Evolutionary conservation across 2,113 vertebrate species (phyloP), one percentile per base, ranked within the genome.

Genomic region (Oncorhynchus gorbuscha): DNA sequence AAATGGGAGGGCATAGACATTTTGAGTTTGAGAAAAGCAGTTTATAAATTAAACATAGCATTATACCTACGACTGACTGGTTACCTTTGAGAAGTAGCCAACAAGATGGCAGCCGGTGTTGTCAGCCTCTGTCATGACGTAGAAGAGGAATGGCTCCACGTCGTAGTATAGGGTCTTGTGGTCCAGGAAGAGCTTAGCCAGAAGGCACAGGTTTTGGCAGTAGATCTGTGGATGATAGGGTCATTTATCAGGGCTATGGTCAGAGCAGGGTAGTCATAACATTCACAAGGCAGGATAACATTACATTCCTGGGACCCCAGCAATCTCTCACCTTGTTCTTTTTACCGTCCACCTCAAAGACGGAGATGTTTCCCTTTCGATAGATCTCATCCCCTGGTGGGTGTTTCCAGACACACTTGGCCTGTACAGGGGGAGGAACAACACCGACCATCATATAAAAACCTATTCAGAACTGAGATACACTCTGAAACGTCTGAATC

Each of bases 331-430:
- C 97, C 96, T 99, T 99, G 85, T 99, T 99, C 86, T 99, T 99
- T 84, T 99, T 98, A 69, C 97, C 97, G 18, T 99, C 97, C 62
- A 99, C 97, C 91, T 99, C 97, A 85, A 99, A 99, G n/a, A 99
- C 97, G 0, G 98, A 99, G 85, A 99, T 96, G 76, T 95, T 95
- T 35, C 93, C 94, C 89, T 99, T 99, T 61, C 97, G 94, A 89
- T 98, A 99, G 82, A 99, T 99, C 87, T 99, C 97, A 14, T 99
- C 97, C 0, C 97, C 98, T 0, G 97, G 97, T 0, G 97, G 98
- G 73, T 99, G 97, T 76, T 98, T 98, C 96, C 97, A 99, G 61
- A 99, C 97, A 82, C 97, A 99, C 80, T 99, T 99, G 16, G 96
- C 97, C 98, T 99, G 79, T 3, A 71, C 7, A 73, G 73, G 20